phyloP scores from a whole-genome alignment of 1,140 invertebrate genomes.

The Drosophila kurseongensis region DNA sequence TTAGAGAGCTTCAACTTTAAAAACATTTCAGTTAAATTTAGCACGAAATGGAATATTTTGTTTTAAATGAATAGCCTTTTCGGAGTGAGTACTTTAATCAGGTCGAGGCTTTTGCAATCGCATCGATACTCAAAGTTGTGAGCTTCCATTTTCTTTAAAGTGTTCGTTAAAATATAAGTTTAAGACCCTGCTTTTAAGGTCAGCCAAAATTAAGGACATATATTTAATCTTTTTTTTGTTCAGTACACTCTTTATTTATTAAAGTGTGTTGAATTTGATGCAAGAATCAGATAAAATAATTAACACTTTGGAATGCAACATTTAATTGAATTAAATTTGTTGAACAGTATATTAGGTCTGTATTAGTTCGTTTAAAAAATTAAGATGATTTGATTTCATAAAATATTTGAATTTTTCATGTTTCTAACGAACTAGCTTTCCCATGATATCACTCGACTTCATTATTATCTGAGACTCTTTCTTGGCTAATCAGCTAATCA shows the following conservation, averaged over 20 bases:
- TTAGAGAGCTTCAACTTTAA: constrained; percentile 29
- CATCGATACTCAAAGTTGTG: not conserved
- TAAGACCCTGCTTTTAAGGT: not conserved
- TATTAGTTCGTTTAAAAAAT: no score
- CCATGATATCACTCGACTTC: constrained; percentile 5
- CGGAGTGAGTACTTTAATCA: constrained; percentile 1
- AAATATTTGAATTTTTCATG: no score
- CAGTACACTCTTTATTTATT: no score
- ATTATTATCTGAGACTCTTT: constrained; percentile 46
- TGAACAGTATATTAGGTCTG: no score
- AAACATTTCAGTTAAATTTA: constrained; percentile 3
- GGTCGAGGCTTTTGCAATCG: constrained; percentile 5
- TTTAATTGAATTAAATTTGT: no score
- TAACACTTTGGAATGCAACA: not conserved
- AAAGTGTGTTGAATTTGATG: not conserved
- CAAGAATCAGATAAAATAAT: not conserved
- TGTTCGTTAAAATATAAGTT: constrained; percentile 5
- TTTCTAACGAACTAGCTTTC: not conserved
- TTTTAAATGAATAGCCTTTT: not conserved
- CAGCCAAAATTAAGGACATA: not conserved
- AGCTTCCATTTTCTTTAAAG: not conserved
- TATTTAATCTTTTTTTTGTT: no score
- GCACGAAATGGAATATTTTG: constrained; percentile 16
- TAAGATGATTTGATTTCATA: not conserved
- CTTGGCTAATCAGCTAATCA: constrained; percentile 51